Evolutionary conservation across 2,888 invertebrate species (phyloP).

Genomic region (Leptopilina syphax): DNA sequence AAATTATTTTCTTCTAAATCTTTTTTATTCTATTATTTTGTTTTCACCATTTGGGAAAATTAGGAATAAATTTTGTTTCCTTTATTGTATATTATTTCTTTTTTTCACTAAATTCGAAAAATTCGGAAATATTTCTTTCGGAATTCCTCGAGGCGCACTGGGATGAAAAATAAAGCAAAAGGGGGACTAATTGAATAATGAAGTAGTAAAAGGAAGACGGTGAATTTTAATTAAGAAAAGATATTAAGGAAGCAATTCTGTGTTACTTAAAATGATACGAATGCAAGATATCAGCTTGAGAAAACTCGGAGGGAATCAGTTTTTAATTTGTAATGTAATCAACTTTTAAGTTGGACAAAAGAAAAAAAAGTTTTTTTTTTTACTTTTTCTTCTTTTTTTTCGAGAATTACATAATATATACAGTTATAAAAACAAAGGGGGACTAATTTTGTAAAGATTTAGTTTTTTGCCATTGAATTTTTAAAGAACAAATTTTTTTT

Average conservation of each 20-base stretch:
- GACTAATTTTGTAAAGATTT: background rate
- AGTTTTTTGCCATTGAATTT: background rate
- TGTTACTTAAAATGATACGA: background rate
- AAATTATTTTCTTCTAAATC: too few species aligned
- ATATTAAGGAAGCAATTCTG: background rate
- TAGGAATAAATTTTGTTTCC: too few species aligned
- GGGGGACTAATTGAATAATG: background rate
- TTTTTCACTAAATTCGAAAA: too few species aligned
- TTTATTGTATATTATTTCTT: too few species aligned
- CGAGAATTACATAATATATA: background rate
- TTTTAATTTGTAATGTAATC: background rate
- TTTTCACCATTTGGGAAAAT: too few species aligned
- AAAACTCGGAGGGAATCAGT: background rate
- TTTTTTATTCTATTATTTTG: too few species aligned
- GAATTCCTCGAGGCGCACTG: background rate
- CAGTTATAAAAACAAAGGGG: background rate
- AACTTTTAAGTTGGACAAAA: background rate
- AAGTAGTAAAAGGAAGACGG: background rate
- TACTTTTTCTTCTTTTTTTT: too few species aligned
- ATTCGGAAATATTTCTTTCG: too few species aligned
- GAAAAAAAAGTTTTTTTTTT: too few species aligned
- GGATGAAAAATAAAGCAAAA: slow-evolving; percentile 3
- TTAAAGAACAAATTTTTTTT: background rate
- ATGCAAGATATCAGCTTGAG: background rate
- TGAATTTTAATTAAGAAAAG: slow-evolving; percentile 7